Conservation (phyloP, 1,140 invertebrate genomes). For the Plutomurus gul region DNA sequence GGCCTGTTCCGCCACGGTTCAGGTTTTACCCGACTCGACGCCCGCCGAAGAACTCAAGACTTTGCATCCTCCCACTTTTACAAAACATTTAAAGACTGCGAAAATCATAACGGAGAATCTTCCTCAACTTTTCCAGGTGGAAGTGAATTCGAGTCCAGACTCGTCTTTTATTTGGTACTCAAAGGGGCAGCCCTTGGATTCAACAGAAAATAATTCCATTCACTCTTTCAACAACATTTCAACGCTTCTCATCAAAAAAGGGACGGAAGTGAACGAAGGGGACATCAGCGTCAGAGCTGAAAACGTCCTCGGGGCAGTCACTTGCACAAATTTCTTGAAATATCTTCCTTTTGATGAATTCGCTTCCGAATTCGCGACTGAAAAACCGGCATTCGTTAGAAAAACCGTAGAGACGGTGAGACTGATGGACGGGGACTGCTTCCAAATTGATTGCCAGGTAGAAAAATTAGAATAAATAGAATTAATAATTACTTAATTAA, state of each 20-base stretch:
- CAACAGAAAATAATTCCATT: conserved; percentile 65
- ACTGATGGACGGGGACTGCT: conserved; percentile 91
- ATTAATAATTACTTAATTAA: too few species aligned
- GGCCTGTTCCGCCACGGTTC: conserved; percentile 69
- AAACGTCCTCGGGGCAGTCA: conserved; percentile 83
- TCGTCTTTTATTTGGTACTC: conserved; percentile 86
- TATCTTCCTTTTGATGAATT: conserved; percentile 62
- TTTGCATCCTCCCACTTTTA: conserved; percentile 69
- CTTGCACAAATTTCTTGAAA: conserved; percentile 75
- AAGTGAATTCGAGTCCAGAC: conserved; percentile 74
- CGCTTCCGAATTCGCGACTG: conserved; percentile 54
- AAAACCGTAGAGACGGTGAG: neutral
- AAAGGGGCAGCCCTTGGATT: conserved; percentile 64
- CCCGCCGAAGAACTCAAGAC: conserved; percentile 54
- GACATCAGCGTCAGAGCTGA: conserved; percentile 85
- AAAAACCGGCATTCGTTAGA: conserved; percentile 30
- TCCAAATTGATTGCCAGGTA: conserved; percentile 71
- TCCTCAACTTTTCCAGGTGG: conserved; percentile 76
- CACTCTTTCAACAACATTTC: conserved; percentile 74
- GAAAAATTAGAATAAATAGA: too few species aligned
- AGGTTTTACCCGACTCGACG: conserved; percentile 60
- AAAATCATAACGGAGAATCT: conserved; percentile 73
- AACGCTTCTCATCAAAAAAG: conserved; percentile 73
- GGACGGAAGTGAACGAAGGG: conserved; percentile 68
- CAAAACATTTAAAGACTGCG: conserved; percentile 68